These are phyloP conservation scores for Limnephilus auricula DNA, from an alignment of 2,888 invertebrate species.

Conservation along the genomic window DNA sequence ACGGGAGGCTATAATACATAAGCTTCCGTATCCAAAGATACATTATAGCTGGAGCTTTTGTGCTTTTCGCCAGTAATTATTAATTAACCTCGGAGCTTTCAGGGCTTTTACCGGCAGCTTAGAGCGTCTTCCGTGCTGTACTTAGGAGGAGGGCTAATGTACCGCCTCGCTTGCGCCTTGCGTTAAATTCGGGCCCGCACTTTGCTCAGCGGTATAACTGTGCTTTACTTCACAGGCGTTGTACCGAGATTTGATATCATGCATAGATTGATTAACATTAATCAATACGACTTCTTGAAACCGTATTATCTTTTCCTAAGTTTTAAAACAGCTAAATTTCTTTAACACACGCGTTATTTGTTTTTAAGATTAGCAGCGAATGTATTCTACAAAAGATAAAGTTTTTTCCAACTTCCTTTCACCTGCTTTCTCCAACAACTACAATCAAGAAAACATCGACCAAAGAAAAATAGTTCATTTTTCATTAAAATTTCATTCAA, in stretches of 20 bases:
- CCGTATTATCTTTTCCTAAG: not conserved
- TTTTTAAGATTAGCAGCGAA: too few relatives aligned
- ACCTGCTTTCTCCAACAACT: too few relatives aligned
- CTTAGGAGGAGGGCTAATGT: conserved; percentile 50
- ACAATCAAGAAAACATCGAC: too few relatives aligned
- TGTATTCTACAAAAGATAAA: too few relatives aligned
- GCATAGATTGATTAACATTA: not conserved
- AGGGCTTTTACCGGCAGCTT: conserved; percentile 74
- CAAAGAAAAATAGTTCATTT: too few relatives aligned
- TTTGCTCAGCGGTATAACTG: not conserved
- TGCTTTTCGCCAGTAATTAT: conserved; percentile 74
- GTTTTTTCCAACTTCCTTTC: too few relatives aligned
- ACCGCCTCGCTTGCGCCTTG: conserved; percentile 2
- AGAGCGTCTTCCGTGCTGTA: conserved; percentile 63
- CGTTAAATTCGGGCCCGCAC: not conserved
- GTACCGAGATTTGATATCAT: not conserved
- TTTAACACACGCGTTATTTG: too few relatives aligned
- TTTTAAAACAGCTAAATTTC: not conserved
- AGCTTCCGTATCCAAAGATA: conserved; percentile 64
- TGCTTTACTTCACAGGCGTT: not conserved
- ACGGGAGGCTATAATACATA: conserved; percentile 48
- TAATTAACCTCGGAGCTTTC: conserved; percentile 77
- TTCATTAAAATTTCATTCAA: too few relatives aligned
- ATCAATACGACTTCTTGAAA: conserved; percentile 2
- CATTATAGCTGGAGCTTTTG: conserved; percentile 74